Conservation (phyloP, 2,113 vertebrate genomes). For the Ivindomyrus marchei region DNA sequence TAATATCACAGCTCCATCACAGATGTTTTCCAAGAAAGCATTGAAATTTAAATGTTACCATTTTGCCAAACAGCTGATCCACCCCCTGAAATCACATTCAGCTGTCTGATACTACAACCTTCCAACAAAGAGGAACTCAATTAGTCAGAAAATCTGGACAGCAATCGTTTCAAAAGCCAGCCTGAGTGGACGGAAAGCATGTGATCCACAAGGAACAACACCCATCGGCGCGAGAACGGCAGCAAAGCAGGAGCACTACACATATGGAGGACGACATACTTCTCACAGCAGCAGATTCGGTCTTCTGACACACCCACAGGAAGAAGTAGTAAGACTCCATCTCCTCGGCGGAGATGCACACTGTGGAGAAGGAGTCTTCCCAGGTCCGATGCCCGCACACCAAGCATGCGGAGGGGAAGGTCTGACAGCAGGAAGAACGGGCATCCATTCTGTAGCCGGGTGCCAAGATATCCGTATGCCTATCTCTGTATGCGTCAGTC, state of each 20-base stretch:
- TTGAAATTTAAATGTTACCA: not conserved
- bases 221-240: not conserved
- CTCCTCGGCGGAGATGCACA: slow-evolving; percentile 76
- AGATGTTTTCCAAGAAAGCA: not conserved
- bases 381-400: slow-evolving; percentile 52
- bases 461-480: not conserved
- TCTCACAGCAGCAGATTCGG: slow-evolving; percentile 52
- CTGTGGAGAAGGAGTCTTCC: slow-evolving; percentile 54
- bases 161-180: not conserved
- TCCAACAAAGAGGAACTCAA: not conserved
- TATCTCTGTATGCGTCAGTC: not conserved
- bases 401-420: slow-evolving; percentile 50
- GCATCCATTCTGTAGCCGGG: slow-evolving; percentile 35
- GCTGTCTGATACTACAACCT: not conserved
- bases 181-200: not conserved
- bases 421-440: slow-evolving; percentile 28
- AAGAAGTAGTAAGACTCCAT: slow-evolving; percentile 79
- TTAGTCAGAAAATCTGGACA: not conserved
- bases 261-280: slow-evolving; percentile 57
- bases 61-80: not conserved
- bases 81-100: not conserved
- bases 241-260: not conserved
- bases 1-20: not conserved
- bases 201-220: not conserved
- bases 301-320: slow-evolving; percentile 62